Evolutionary conservation across 1,140 invertebrate species (phyloP).

Genomic region (Bicyclus anynana): DNA sequence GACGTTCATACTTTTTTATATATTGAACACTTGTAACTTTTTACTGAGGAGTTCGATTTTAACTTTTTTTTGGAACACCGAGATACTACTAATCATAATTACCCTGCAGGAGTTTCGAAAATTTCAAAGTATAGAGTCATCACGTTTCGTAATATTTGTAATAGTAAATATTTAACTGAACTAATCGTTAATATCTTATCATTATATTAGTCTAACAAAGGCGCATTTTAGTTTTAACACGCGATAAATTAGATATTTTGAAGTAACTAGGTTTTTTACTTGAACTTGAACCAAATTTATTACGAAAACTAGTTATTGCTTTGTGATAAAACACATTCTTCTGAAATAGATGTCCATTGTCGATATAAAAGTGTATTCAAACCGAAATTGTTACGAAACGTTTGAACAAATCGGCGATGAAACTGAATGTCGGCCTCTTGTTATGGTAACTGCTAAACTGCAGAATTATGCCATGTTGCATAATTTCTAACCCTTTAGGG

Average conservation of each 20-base stretch:
- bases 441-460: not conserved
- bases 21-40: not conserved
- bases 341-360: constrained; percentile 3
- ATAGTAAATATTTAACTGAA: constrained; percentile 11
- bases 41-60: no score
- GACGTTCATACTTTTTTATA: not conserved
- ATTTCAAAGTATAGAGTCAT: not conserved
- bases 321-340: not conserved
- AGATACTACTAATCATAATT: no score
- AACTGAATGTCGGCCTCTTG: not conserved
- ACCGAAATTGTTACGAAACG: not conserved
- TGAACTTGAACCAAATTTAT: constrained; percentile 7
- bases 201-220: constrained; percentile 5
- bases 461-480: not conserved
- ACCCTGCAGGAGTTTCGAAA: not conserved
- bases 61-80: no score
- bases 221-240: constrained; percentile 9
- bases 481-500: not conserved
- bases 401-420: not conserved
- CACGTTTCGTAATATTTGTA: not conserved
- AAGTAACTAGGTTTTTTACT: constrained; percentile 3
- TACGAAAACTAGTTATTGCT: not conserved
- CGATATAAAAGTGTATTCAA: not conserved
- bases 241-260: constrained; percentile 6
- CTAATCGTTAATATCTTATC: constrained; percentile 12